Evolutionary conservation across 2,888 invertebrate genomes (phyloP).

Genomic region (Dryadula phaetusa): DNA sequence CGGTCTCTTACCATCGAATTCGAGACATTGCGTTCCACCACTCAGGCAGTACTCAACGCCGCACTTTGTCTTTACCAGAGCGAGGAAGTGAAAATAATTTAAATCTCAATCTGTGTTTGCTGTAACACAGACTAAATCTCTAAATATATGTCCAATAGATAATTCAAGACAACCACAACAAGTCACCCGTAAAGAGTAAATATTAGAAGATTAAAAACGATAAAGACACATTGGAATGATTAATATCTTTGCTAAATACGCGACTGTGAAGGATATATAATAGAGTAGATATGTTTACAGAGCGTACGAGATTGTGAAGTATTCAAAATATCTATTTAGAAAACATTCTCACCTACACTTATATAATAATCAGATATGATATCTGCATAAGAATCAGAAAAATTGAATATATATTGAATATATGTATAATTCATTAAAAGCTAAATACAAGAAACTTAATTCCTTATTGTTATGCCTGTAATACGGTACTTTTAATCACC

Average conservation of each 20-base stretch:
- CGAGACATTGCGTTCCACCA: too few relatives aligned
- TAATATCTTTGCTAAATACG: conserved; percentile 65
- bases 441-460: conserved; percentile 28
- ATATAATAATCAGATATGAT: conserved; percentile 32
- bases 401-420: conserved; percentile 23
- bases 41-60: too few relatives aligned
- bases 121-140: neutral
- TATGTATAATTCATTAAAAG: conserved; percentile 25
- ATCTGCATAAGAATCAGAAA: conserved; percentile 28
- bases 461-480: conserved; percentile 19
- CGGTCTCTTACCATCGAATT: too few relatives aligned
- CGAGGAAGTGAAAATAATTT: too few relatives aligned
- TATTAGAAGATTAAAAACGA: conserved; percentile 24
- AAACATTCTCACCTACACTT: conserved; percentile 33
- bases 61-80: too few relatives aligned
- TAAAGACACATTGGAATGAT: conserved; percentile 73
- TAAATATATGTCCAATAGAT: neutral
- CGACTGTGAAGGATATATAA: conserved; percentile 59
- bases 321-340: conserved; percentile 31
- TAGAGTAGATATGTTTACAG: conserved; percentile 72
- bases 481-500: conserved; percentile 36
- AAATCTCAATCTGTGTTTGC: neutral
- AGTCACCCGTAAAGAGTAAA: conserved; percentile 22
- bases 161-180: conserved; percentile 16
- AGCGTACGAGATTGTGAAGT: conserved; percentile 64